Percentiles rank a stretch among this genome's conserved stretches.
phyloP scores from a whole-genome alignment of 2,797 vertebrate species.

The Pteropus rufus region DNA sequence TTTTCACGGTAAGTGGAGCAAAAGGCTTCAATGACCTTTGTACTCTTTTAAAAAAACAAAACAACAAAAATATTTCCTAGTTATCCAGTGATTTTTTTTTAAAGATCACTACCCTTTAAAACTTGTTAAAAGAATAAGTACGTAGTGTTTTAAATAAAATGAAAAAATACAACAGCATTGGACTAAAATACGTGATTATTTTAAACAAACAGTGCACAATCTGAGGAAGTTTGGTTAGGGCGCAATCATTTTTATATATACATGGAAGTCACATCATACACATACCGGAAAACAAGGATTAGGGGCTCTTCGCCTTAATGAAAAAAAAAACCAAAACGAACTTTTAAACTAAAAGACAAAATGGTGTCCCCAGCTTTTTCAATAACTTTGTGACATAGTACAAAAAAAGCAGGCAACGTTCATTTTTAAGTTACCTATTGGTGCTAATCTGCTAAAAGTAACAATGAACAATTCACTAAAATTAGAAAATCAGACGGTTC shows the following conservation, averaged over 20 bases:
- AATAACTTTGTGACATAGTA: slow-evolving; percentile 29
- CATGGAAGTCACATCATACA: slow-evolving; percentile 87
- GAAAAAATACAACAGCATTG: slow-evolving; percentile 81
- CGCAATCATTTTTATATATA: slow-evolving; percentile 81
- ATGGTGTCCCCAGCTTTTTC: slow-evolving; percentile 67
- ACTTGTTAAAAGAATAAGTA: slow-evolving; percentile 75
- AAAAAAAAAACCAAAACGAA: neutral
- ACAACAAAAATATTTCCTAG: slow-evolving; percentile 62
- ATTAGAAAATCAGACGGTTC: neutral
- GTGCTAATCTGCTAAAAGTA: slow-evolving; percentile 54
- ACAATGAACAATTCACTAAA: neutral
- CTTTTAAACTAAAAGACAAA: slow-evolving; percentile 69
- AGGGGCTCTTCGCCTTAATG: slow-evolving; percentile 47
- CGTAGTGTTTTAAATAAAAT: slow-evolving; percentile 87
- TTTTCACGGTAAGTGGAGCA: slow-evolving; percentile 77
- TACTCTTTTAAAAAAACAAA: slow-evolving; percentile 63
- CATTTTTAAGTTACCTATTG: slow-evolving; percentile 43
- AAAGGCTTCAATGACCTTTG: slow-evolving; percentile 74
- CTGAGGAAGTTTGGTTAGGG: slow-evolving; percentile 89
- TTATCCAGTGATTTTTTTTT: slow-evolving; percentile 85
- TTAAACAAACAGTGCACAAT: slow-evolving; percentile 91
- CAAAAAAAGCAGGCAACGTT: slow-evolving; percentile 63
- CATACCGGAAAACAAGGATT: slow-evolving; percentile 68
- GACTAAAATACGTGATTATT: slow-evolving; percentile 87
- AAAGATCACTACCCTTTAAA: slow-evolving; percentile 76